Evolutionary conservation across 2,113 vertebrate genomes (phyloP).

Genomic region (Osmerus eperlanus): DNA sequence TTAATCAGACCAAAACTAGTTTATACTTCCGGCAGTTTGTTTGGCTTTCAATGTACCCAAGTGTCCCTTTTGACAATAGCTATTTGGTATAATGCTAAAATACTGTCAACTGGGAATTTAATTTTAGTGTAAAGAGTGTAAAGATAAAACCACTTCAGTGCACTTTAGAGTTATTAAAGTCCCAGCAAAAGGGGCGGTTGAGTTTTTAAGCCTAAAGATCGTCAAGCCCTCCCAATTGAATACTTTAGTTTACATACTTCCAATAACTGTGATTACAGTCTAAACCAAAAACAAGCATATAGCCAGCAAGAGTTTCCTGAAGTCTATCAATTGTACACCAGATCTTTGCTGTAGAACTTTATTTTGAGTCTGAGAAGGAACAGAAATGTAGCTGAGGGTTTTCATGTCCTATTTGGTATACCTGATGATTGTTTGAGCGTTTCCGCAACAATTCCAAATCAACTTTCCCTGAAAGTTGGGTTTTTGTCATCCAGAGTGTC

Average conservation of each 20-base stretch:
- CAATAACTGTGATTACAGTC: constrained; percentile 38
- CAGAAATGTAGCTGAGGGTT: constrained; percentile 3
- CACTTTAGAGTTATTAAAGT: constrained; percentile 12
- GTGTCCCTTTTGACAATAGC: constrained; percentile 3
- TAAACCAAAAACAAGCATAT: constrained; percentile 54
- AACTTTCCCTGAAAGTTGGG: not conserved
- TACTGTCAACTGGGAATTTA: constrained; percentile 36
- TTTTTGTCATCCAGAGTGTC: not conserved
- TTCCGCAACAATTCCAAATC: constrained; percentile 27
- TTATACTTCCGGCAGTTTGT: not conserved
- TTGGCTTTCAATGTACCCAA: not conserved
- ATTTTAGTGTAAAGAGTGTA: not conserved
- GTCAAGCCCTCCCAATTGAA: not conserved
- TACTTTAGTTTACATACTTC: constrained; percentile 15
- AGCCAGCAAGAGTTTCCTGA: constrained; percentile 33
- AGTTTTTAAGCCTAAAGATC: not conserved
- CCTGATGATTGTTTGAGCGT: constrained; percentile 15
- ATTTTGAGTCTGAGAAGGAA: not conserved
- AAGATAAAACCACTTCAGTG: not conserved
- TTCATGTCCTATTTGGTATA: not conserved
- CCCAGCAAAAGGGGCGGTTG: constrained; percentile 1
- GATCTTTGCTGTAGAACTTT: not conserved
- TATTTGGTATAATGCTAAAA: not conserved
- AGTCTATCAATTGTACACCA: constrained; percentile 14
- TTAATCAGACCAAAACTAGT: not conserved